phyloP scores from a whole-genome alignment of 2,113 vertebrate genomes.

The Vulpes ferrilata region DNA sequence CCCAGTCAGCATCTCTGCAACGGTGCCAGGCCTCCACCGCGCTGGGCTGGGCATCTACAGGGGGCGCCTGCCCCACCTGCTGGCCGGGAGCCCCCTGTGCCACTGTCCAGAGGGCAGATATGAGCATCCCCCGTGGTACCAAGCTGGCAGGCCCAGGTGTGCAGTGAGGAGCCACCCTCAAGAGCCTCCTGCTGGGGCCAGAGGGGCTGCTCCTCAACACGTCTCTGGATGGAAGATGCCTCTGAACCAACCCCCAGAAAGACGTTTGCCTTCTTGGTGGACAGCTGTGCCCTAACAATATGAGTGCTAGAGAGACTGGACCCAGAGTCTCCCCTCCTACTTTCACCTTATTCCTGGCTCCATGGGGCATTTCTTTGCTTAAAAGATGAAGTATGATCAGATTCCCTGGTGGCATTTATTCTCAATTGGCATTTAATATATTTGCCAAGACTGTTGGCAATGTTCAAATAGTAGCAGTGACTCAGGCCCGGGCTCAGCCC shows the following conservation, averaged over 20 bases:
- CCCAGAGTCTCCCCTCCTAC: neutral
- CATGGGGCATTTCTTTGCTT: neutral
- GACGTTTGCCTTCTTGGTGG: neutral
- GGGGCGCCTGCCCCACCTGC: rapidly evolving
- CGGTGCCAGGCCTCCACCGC: rapidly evolving
- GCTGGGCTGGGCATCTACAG: rapidly evolving
- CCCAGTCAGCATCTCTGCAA: rapidly evolving
- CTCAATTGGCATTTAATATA: conserved; percentile 59
- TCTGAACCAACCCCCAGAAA: neutral
- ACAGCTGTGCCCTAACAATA: neutral
- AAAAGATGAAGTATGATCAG: conserved; percentile 14
- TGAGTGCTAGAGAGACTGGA: neutral
- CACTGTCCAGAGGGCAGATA: neutral
- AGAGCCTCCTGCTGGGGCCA: neutral
- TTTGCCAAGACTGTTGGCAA: conserved; percentile 1
- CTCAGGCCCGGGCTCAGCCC: neutral
- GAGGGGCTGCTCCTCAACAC: rapidly evolving
- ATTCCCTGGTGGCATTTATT: conserved; percentile 57
- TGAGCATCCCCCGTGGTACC: rapidly evolving
- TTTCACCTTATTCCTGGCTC: neutral
- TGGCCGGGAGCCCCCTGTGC: neutral
- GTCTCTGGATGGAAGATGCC: neutral
- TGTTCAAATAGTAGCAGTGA: neutral
- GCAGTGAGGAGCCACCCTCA: neutral
- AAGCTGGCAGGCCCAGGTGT: no score